phyloP scores from a whole-genome alignment of 2,797 vertebrate species.

The Setipinna tenuifilis region DNA sequence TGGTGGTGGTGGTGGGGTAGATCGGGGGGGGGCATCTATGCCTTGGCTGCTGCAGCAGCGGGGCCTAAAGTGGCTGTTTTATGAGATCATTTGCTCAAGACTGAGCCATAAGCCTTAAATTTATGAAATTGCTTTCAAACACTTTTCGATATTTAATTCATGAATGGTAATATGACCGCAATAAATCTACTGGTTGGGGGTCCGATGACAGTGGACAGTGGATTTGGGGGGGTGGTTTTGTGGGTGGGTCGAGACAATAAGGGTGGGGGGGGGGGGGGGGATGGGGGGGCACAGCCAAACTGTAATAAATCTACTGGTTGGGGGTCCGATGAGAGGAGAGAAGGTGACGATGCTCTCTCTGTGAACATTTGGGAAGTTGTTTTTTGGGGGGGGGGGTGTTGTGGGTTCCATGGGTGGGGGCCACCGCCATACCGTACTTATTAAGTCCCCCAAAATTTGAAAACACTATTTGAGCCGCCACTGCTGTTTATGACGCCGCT shows the following conservation, averaged over 20 bases:
- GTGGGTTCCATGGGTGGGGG: constrained; percentile 26
- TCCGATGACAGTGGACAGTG: no score
- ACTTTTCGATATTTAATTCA: constrained; percentile 67
- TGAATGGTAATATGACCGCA: constrained; percentile 61
- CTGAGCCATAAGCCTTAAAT: constrained; percentile 64
- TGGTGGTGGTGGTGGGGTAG: constrained; percentile 51
- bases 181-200: constrained; percentile 55
- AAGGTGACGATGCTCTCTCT: neutral
- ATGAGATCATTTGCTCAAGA: constrained; percentile 65
- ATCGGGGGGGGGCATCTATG: constrained; percentile 45
- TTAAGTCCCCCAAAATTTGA: neutral
- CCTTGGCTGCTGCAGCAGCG: constrained; percentile 46
- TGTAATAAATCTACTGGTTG: no score
- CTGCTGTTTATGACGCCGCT: neutral
- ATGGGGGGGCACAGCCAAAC: no score
- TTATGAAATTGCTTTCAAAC: constrained; percentile 66
- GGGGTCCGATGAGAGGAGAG: constrained; percentile 37
- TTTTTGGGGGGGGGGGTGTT: neutral
- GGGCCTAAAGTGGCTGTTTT: constrained; percentile 64
- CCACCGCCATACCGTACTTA: neutral
- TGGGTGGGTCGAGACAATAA: no score
- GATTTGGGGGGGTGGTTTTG: no score
- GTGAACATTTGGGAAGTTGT: no score
- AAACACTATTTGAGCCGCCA: neutral
- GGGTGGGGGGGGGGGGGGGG: no score